phyloP scores from a whole-genome alignment of 2,888 invertebrate genomes.

The Eulithis testata region DNA sequence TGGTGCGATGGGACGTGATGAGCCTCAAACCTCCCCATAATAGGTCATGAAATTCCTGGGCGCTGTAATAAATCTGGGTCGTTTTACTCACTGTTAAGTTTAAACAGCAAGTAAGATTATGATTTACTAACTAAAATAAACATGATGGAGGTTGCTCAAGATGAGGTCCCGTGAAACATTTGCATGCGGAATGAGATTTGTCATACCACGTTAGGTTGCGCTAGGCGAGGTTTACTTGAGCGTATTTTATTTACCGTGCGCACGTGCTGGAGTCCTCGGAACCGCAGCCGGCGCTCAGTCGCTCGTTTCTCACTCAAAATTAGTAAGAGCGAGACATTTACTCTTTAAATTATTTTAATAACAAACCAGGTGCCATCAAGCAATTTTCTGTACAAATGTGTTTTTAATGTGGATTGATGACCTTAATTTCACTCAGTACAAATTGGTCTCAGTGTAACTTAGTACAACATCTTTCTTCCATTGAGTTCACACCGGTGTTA shows the following conservation, averaged over 20 bases:
- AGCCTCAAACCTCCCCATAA: conserved; percentile 55
- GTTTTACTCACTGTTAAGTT: conserved; percentile 48
- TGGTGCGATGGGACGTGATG: conserved; percentile 45
- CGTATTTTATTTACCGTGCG: conserved; percentile 72
- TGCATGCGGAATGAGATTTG: conserved; percentile 72
- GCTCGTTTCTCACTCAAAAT: conserved; percentile 74
- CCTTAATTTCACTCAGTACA: conserved; percentile 20
- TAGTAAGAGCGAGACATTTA: conserved; percentile 57
- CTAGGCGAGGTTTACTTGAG: conserved; percentile 57
- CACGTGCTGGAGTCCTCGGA: conserved; percentile 64
- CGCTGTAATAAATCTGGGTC: conserved; percentile 41
- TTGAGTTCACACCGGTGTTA: conserved; percentile 60
- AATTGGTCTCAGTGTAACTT: conserved; percentile 13
- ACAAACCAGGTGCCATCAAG: conserved; percentile 36
- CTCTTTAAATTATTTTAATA: conserved; percentile 59
- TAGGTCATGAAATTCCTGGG: conserved; percentile 56
- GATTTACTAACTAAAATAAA: conserved; percentile 55
- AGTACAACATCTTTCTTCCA: conserved; percentile 16
- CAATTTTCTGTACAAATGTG: conserved; percentile 33
- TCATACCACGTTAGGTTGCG: conserved; percentile 61
- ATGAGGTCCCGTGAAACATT: conserved; percentile 59
- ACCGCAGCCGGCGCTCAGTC: conserved; percentile 66
- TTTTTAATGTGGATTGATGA: conserved; percentile 35
- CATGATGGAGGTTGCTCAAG: conserved; percentile 52
- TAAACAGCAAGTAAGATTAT: conserved; percentile 51